phyloP scores from a whole-genome alignment of 2,113 vertebrate species.

The Panthera leo region DNA sequence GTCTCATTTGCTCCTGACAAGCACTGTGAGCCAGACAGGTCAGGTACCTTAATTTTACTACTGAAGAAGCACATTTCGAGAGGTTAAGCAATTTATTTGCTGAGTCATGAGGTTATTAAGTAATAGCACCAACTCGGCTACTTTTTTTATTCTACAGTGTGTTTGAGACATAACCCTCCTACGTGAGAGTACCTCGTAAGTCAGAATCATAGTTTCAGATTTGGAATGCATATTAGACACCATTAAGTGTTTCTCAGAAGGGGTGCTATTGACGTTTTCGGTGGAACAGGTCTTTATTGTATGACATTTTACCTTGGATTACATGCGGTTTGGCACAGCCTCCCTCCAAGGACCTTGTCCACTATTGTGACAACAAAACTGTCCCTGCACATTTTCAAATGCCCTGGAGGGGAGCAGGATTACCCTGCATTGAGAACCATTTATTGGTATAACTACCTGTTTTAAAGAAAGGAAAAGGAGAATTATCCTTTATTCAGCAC shows the following conservation, averaged over 20 bases:
- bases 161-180: neutral
- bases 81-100: neutral
- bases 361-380: neutral
- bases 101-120: neutral
- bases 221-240: neutral
- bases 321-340: neutral
- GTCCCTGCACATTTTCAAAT: neutral
- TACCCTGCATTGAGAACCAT: neutral
- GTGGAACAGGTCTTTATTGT: neutral
- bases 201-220: neutral
- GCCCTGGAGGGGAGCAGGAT: neutral
- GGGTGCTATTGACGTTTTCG: neutral
- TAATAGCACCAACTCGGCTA: neutral
- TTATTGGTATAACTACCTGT: neutral
- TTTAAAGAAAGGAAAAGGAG: constrained; percentile 33
- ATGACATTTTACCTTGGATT: neutral
- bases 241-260: neutral
- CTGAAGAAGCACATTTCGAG: neutral
- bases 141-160: neutral
- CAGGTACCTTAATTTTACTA: neutral
- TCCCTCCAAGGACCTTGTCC: neutral
- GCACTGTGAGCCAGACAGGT: neutral
- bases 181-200: neutral
- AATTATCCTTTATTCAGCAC: neutral
- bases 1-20: neutral